Conservation (phyloP, 2,888 invertebrate species). For the Phytoseiulus persimilis region DNA sequence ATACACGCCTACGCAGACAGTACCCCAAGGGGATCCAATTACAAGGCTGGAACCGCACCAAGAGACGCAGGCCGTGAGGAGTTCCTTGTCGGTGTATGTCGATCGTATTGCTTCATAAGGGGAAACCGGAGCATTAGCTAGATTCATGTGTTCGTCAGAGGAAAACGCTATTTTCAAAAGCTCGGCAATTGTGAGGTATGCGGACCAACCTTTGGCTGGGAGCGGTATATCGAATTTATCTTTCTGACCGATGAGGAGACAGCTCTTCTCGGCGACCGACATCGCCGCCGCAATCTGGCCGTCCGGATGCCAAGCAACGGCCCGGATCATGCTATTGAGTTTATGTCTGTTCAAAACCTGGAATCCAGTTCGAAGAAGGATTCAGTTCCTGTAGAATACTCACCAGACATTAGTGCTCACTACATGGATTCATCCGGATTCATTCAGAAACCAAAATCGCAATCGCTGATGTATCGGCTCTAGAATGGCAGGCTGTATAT, state of each 20-base stretch:
- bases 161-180: no score
- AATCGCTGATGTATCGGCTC: no score
- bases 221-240: background rate
- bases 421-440: no score
- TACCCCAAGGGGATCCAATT: background rate
- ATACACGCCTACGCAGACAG: background rate
- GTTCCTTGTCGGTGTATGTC: slow-evolving; percentile 1
- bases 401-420: no score
- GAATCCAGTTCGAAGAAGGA: background rate
- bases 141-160: background rate
- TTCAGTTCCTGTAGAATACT: no score
- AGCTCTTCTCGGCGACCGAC: slow-evolving; percentile 11
- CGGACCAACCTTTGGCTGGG: background rate
- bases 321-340: background rate
- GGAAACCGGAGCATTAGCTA: background rate
- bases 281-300: slow-evolving; percentile 16
- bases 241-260: slow-evolving; percentile 9
- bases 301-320: background rate
- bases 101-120: background rate
- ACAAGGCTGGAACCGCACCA: background rate
- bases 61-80: background rate
- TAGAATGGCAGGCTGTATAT: no score
- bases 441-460: no score
- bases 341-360: slow-evolving; percentile 19
- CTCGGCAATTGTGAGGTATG: background rate